These are phyloP conservation scores for Aleadryas rufinucha DNA, from an alignment of 2,113 vertebrate species.

Conservation along the genomic window DNA sequence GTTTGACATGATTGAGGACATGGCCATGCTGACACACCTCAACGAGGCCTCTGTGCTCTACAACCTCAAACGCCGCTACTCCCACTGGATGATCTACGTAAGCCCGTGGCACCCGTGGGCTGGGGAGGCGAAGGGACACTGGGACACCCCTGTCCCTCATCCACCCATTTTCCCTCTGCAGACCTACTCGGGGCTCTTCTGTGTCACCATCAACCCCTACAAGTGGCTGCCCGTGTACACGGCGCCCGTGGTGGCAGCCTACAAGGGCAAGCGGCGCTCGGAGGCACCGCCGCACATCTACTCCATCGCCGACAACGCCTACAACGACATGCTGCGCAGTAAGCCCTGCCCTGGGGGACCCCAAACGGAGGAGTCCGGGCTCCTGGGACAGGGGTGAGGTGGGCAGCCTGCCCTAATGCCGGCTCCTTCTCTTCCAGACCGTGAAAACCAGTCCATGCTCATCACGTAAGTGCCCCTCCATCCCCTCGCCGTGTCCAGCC, in stretches of 20 bases:
- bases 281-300: slow-evolving; percentile 91
- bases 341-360: not conserved
- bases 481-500: not conserved
- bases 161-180: not conserved
- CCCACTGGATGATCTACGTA: slow-evolving; percentile 94
- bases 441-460: slow-evolving; percentile 96
- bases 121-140: rapidly evolving
- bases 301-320: slow-evolving; percentile 87
- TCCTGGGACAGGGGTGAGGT: rapidly evolving
- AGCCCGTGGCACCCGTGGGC: not conserved
- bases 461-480: slow-evolving; percentile 86
- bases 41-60: slow-evolving; percentile 87
- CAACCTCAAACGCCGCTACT: slow-evolving; percentile 86
- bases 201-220: slow-evolving; percentile 93
- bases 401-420: not conserved
- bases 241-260: slow-evolving; percentile 81
- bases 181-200: slow-evolving; percentile 96
- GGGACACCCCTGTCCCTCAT: not conserved
- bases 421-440: slow-evolving; percentile 76
- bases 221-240: slow-evolving; percentile 95
- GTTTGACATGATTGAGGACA: slow-evolving; percentile 91
- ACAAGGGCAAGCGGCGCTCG: slow-evolving; percentile 89
- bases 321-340: slow-evolving; percentile 95
- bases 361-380: rapidly evolving
- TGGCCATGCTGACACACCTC: slow-evolving; percentile 95